phyloP scores from a whole-genome alignment of 2,888 invertebrate genomes.

The Strigamia maritima region DNA sequence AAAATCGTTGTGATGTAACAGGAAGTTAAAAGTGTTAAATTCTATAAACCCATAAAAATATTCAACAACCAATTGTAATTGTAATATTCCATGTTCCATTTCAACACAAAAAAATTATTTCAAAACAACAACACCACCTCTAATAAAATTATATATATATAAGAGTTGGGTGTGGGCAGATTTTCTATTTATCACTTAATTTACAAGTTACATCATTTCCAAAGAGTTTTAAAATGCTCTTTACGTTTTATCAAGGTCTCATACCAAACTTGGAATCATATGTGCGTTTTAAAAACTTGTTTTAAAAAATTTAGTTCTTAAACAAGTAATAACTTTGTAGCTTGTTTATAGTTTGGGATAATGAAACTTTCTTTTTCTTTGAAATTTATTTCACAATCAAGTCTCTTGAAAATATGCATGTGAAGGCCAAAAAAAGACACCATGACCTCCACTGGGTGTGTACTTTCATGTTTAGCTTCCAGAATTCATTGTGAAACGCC shows the following conservation, averaged over 20 bases:
- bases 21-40: not conserved
- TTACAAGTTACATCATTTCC: no score
- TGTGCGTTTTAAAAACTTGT: no score
- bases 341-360: not conserved
- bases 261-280: no score
- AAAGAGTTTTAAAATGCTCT: no score
- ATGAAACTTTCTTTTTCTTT: not conserved
- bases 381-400: not conserved
- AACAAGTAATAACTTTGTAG: no score
- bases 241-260: no score
- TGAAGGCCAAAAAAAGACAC: not conserved
- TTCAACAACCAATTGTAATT: not conserved
- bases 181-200: no score
- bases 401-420: not conserved
- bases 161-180: no score
- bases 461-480: not conserved
- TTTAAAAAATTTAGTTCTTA: no score
- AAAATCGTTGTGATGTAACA: not conserved
- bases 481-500: not conserved
- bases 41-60: not conserved
- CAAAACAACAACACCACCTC: no score
- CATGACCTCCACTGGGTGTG: not conserved
- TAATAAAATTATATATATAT: no score
- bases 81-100: not conserved
- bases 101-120: no score